Percentiles rank a stretch among this genome's conserved stretches.
Evolutionary conservation across 2,888 invertebrate species (phyloP).

Genomic region (Brenthis hecate): DNA sequence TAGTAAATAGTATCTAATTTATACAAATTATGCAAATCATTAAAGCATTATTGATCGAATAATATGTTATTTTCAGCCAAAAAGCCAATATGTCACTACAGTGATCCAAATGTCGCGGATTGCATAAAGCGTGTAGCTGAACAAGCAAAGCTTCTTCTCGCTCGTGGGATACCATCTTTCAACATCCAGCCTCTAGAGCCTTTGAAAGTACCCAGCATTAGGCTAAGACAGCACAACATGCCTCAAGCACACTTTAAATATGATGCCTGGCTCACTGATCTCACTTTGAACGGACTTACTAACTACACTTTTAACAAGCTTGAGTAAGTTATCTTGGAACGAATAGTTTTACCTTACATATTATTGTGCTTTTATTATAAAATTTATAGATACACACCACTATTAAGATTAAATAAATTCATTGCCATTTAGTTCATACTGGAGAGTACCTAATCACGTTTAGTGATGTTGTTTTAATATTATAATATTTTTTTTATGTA

Average conservation of each 20-base stretch:
- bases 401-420: too few relatives aligned
- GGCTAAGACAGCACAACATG: conserved; percentile 79
- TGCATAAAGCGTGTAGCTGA: conserved; percentile 82
- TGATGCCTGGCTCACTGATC: conserved; percentile 78
- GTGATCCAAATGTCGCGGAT: conserved; percentile 79
- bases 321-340: conserved; percentile 60
- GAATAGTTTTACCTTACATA: not conserved
- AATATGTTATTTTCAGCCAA: conserved; percentile 37
- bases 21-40: too few relatives aligned
- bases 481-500: too few relatives aligned
- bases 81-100: conserved; percentile 78
- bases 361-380: too few relatives aligned
- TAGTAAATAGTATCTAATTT: too few relatives aligned
- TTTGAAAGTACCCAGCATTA: conserved; percentile 80
- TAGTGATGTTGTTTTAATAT: too few relatives aligned
- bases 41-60: too few relatives aligned
- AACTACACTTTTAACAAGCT: conserved; percentile 77
- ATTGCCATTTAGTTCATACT: too few relatives aligned
- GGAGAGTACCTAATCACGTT: too few relatives aligned
- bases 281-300: conserved; percentile 72
- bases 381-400: too few relatives aligned
- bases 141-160: conserved; percentile 74
- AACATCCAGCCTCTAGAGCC: conserved; percentile 84
- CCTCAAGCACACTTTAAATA: conserved; percentile 76
- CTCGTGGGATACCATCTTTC: conserved; percentile 82